phyloP scores from a whole-genome alignment of 2,113 vertebrate genomes.

The Lepidothrix coronata region DNA sequence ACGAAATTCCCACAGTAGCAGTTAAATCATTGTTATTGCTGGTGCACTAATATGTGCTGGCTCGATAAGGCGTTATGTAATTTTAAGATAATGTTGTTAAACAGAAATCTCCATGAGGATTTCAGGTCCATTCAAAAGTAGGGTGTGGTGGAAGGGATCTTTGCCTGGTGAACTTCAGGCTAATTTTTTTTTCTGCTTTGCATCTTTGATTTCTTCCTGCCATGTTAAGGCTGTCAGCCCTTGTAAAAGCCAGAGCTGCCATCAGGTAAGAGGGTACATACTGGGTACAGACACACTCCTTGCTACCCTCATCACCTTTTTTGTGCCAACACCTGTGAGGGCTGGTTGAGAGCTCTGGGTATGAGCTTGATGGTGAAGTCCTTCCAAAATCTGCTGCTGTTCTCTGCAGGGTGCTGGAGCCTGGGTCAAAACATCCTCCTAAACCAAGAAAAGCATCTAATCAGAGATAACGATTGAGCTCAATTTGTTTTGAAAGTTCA shows the following conservation, averaged over 20 bases:
- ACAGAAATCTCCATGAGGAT: constrained; percentile 7
- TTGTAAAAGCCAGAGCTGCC: not conserved
- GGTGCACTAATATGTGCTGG: constrained; percentile 45
- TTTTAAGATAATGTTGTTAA: constrained; percentile 57
- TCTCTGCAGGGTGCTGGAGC: not conserved
- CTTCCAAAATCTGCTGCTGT: not conserved
- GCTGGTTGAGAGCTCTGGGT: not conserved
- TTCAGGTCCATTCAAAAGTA: constrained; percentile 49
- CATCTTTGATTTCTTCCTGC: not conserved
- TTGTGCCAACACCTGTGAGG: not conserved
- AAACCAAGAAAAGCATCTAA: not conserved
- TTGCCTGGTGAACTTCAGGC: fast-evolving
- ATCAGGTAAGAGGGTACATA: fast-evolving
- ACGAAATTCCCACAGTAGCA: not conserved
- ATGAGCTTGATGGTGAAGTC: not conserved
- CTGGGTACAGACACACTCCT: fast-evolving
- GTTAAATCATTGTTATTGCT: constrained; percentile 25
- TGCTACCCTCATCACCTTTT: not conserved
- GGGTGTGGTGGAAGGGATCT: not conserved
- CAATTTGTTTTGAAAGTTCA: constrained; percentile 3
- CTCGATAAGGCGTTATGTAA: constrained; percentile 55
- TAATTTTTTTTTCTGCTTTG: not conserved
- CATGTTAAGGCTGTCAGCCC: not conserved
- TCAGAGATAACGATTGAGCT: not conserved
- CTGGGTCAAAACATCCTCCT: not conserved